Base-by-base conservation (phyloP, 2,797 vertebrate genomes). In the Brachymystax lenok region DNA sequence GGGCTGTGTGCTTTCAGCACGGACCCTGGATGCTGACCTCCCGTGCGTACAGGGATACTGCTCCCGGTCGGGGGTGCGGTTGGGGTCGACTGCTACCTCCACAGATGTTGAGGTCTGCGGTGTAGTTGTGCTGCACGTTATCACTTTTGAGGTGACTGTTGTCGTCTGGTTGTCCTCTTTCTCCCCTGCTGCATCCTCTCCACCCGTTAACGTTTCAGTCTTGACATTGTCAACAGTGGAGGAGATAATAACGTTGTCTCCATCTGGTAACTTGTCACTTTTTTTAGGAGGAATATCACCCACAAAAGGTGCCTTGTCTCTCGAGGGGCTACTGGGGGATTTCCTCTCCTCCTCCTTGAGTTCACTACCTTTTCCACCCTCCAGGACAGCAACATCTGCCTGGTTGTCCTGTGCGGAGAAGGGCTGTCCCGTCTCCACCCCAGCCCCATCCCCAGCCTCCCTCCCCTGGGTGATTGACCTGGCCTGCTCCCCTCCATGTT, bases 1-100 rank as follows among this genome's bases (percentile, higher is more conserved):
- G 86, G 85, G 78, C 92, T 90, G 79, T 94, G 94, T 12, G 93
- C 91, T 82, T 93, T 94, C 12, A 94, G 86, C 51, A 94, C 90
- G 64, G 92, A 93, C 17, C 90, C 89, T 0, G 94, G 93, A 0
- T 91, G 85, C 79, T 94, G 93, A 10, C 89, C 92, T 1, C 82
- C 78, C 0, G 91, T 88, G 8, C 89, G 91, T 4, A 92, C 85
- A 0, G 91, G 87, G 54, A 92, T 84, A 74, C 90, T 82, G 54
- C 90, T 87, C 35, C 87, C 85, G 76, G 86, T 90, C 0, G 89
- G 90, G 90, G 68, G 88, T 90, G 61, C 87, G 84, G 28, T 74
- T 69, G 16, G 87, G 81, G 76, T 92, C 92, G 0, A 64, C 74
- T 63, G 51, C 74, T 76, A 92, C 92, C 0, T 73, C 71, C 0